Base-by-base conservation (phyloP, 2,113 vertebrate genomes). In the Petrocephalus microphthalmus region DNA sequence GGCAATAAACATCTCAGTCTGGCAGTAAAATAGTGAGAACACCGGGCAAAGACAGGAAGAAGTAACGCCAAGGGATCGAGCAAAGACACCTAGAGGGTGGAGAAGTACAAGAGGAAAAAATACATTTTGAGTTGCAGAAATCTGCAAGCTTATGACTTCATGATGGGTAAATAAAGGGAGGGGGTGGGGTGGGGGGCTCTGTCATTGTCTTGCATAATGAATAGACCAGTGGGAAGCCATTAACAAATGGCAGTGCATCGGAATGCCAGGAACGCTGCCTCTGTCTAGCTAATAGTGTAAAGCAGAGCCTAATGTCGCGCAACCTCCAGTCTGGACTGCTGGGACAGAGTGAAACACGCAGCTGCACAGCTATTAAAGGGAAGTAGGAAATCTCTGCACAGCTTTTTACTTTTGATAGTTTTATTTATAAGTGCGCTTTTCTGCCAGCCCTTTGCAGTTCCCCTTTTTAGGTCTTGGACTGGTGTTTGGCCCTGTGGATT, bases 131-230 rank as follows among this genome's bases (percentile, higher is more conserved):
- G 2, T 13, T 56, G 49, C 8, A 49, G 57, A 29, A 56, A 47
- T 37, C 33, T 45, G 37, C 37, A 88, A 53, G 60, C 45, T 74
- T 53, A 49, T 7, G 60, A 29, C 51, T 78, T 54, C 25, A 78
- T 54, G 13, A 37, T 11, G 49, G 78, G 25, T 29, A 57, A 88
- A 71, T 53, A 74, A 57, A 1, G 42, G 42, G 3, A 1, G 42
- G 42, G 42, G 42, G 42, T 1, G 42, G 42, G 42, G 42, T 42
- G 42, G 42, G 71, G 45, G 86, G 33, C 2, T 17, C 53, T 13
- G 74, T 60, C 87, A 84, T 88, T 84, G 51, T 47, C 78, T 57
- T 54, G 33, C 19, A 85, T 57, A 84, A 29, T 88, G 42, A 84
- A 83, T 33, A 84, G 54, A 57, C 57, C 54, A 51, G 71, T 29